Evolutionary conservation across 1,140 invertebrate species (phyloP), one percentile per base, ranked within the genome.

Genomic region (Drosophila pandora): DNA sequence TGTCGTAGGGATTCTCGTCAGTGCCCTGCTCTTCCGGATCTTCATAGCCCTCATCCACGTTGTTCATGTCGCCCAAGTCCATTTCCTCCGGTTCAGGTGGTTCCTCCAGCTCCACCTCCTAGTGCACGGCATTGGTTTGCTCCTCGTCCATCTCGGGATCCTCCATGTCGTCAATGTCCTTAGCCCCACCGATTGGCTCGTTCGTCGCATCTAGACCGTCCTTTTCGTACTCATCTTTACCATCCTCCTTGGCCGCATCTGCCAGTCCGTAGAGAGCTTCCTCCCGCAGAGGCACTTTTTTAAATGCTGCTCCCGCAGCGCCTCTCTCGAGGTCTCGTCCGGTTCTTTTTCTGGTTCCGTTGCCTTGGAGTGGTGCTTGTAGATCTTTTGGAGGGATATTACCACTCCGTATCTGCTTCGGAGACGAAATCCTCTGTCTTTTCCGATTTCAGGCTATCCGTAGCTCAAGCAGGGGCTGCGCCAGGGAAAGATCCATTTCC

Each of bases 111-210:
- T 17, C 17, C 17, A 17, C 17, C 41, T 96, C 95, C 25, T 96
- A 96, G 90, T 98, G 96, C 91, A 97, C 95, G 21, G 96, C 96
- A 94, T 98, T 96, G 0, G 95, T 92, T 92, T 97, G 96, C 89
- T 97, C 95, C 83, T 97, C 96, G 91, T 97, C 95, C 70, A 94
- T 90, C 85, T 97, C 95, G 3, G 93, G 93, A 69, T 97, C 96
- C 50, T 97, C 94, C 92, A 97, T 90, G 7, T 93, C 85, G 30
- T 92, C 85, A 56, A 91, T 91, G 52, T 90, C 90, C 45, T 90
- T 79, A 21, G 89, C 88, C 12, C 91, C 79, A 4, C 41, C 54
- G 12, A 64, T 83, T 1, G 72, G 74, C 47, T 91, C 92, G 28
- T 91, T 91, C 21, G 92, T 91, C 17, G 92, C 82, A 91, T 93